Percentiles rank a stretch among this genome's conserved stretches.
phyloP scores from a whole-genome alignment of 64 coral and sea anemone species.

The Pachyseris speciosa region DNA sequence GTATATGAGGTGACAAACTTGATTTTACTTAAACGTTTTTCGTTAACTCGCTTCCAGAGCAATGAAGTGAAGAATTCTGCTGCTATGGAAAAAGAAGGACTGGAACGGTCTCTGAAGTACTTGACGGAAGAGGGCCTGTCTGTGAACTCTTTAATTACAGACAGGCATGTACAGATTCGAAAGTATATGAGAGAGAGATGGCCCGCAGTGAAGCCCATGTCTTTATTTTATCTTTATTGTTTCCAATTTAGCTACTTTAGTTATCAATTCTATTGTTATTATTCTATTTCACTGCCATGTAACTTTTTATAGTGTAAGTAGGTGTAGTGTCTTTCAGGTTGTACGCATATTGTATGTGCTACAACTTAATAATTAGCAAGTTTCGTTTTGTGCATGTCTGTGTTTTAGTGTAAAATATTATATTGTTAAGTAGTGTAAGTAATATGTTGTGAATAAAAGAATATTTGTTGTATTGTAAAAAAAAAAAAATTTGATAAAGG shows the following conservation, averaged over 20 bases:
- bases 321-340: no score
- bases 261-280: no score
- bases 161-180: conserved; percentile 42
- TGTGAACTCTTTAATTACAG: conserved; percentile 19
- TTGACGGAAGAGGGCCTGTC: conserved; percentile 12
- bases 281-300: no score
- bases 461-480: no score
- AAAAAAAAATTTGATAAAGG: conserved; percentile 41
- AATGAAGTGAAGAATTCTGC: conserved; percentile 63
- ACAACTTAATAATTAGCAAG: no score
- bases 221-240: no score
- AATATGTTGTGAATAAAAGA: no score
- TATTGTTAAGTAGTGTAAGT: conserved; percentile 34
- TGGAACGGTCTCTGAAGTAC: not conserved
- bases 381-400: no score
- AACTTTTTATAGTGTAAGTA: no score
- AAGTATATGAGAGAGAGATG: conserved; percentile 28
- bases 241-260: no score
- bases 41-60: not conserved
- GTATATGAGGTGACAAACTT: not conserved
- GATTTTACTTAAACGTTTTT: not conserved
- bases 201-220: conserved; percentile 30
- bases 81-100: conserved; percentile 53
- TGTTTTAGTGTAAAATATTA: no score
- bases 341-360: no score